Base-by-base conservation (phyloP, 2,113 vertebrate genomes). In the Anarhynchus alexandrinus region DNA sequence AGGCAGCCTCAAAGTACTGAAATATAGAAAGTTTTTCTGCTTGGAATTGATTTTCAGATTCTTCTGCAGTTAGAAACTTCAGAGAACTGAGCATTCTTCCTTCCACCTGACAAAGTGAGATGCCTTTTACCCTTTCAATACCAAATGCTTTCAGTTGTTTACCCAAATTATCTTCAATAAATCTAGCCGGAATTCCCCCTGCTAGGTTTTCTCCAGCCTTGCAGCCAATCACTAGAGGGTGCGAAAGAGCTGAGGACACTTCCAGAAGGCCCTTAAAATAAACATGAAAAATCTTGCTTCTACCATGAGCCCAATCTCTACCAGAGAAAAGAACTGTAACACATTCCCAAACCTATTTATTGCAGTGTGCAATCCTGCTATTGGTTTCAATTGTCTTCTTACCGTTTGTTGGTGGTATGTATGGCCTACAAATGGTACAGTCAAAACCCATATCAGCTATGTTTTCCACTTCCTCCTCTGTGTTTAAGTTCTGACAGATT, bases 371-470 rank as follows among this genome's bases (percentile, higher is more conserved):
- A 92, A 40, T 87, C 90, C 95, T 93, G 86, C 55, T 80, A 67
- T 90, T 84, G 71, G 62, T 66, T 95, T 82, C 29, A 38, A 40
- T 32, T 29, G 15, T 74, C 88, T 38, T 90, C 98, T 99, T 98
- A 99, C 99, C 99, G 55, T 97, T 98, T 17, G 98, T 82, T 54
- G 97, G 79, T 92, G 97, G 97, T 82, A 98, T 94, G 67, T 98
- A 98, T 61, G 98, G 98, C 92, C 98, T 98, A 97, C 99, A 99
- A 98, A 99, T 98, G 55, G 99, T 98, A 97, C 99, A 99, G 97
- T 99, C 98, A 90, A 99, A 99, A 65, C 99, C 99, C 93, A 98
- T 97, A 67, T 99, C 99, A 29, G 99, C 99, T n/a, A 98, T 98
- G 20, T 86, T 97, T 97, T 99, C 99, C 93, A 99, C 99, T 93